Evolutionary conservation across 2,113 vertebrate species (phyloP).

Genomic region (Columba livia): DNA sequence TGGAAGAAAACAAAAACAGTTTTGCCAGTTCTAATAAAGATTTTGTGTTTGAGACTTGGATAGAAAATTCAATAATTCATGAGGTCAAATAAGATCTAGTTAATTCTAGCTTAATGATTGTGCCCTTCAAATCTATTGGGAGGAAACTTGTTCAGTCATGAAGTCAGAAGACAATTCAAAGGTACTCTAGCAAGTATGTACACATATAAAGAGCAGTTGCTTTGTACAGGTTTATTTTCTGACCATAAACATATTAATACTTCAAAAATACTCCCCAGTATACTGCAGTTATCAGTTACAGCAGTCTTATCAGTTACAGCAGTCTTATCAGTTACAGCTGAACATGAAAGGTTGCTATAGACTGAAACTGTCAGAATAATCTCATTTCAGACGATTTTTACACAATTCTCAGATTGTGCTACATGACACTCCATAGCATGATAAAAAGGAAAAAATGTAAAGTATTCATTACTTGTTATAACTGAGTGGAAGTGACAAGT

Average conservation of each 20-base stretch:
- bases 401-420: background rate
- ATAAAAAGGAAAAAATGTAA: background rate
- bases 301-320: background rate
- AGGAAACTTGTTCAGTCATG: background rate
- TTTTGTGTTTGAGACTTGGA: background rate
- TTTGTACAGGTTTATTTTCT: background rate
- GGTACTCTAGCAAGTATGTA: background rate
- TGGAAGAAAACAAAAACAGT: background rate
- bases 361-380: background rate
- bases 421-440: background rate
- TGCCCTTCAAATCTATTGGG: background rate
- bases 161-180: background rate
- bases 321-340: background rate
- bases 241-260: background rate
- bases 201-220: background rate
- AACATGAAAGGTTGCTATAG: background rate
- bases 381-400: background rate
- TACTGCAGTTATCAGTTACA: background rate
- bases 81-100: background rate
- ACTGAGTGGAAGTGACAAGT: background rate
- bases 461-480: background rate
- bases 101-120: background rate
- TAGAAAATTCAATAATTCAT: constrained; percentile 38
- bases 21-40: background rate
- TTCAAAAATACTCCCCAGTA: background rate